phyloP scores from a whole-genome alignment of 2,113 vertebrate species.

The Amazona guildingii region DNA sequence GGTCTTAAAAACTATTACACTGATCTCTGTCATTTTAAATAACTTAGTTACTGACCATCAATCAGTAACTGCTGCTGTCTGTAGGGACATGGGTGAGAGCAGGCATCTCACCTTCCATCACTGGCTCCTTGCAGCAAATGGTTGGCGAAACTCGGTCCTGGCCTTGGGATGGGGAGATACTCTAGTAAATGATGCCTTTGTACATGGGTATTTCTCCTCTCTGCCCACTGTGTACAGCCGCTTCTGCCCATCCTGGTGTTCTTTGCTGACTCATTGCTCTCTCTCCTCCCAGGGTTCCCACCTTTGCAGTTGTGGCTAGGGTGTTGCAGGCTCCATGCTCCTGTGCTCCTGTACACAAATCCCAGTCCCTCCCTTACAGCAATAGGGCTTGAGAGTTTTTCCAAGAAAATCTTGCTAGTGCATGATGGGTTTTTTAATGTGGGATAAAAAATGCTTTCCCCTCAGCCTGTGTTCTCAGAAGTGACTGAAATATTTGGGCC shows the following conservation, averaged over 20 bases:
- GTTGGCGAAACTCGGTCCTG: neutral
- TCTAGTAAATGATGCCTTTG: neutral
- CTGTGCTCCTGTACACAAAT: neutral
- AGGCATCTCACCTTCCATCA: neutral
- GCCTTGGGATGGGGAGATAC: fast-evolving
- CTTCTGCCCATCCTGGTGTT: neutral
- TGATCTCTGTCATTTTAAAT: slow-evolving; percentile 13
- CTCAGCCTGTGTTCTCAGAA: neutral
- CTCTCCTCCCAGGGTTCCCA: neutral
- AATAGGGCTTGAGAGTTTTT: neutral
- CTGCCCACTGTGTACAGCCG: neutral
- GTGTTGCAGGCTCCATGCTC: fast-evolving
- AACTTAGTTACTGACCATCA: neutral
- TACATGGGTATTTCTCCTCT: neutral
- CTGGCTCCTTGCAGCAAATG: neutral
- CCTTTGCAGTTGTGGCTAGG: neutral
- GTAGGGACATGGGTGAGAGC: neutral
- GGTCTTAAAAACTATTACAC: neutral
- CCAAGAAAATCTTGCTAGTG: neutral
- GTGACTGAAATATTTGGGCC: neutral
- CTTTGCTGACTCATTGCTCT: fast-evolving
- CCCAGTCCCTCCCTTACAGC: neutral
- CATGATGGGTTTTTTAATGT: neutral
- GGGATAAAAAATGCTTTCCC: neutral
- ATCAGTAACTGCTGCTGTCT: neutral